Conservation (phyloP, 2,888 invertebrate species). For the Nephrotoma guestfalica region DNA sequence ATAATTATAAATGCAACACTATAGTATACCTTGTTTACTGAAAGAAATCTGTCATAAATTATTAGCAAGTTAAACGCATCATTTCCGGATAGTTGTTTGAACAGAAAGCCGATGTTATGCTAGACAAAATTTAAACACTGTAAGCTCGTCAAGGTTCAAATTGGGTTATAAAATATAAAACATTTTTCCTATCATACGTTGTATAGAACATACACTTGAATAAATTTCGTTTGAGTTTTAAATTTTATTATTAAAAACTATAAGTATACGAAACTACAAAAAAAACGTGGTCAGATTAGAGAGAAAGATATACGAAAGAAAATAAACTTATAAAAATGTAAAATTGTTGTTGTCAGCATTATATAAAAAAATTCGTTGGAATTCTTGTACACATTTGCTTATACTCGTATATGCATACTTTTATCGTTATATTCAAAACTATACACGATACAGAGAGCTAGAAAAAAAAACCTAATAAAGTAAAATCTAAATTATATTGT, state of each 20-base stretch:
- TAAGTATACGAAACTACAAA: not conserved
- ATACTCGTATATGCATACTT: not conserved
- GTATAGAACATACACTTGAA: not conserved
- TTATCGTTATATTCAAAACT: not conserved
- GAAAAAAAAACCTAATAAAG: not conserved
- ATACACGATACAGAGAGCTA: not conserved
- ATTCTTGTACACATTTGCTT: not conserved
- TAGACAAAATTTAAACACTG: no score
- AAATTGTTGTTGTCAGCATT: not conserved
- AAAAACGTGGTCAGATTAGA: not conserved
- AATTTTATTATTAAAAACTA: not conserved
- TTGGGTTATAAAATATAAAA: not conserved
- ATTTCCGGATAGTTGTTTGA: no score
- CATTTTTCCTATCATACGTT: not conserved
- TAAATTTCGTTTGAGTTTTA: not conserved
- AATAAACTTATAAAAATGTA: not conserved
- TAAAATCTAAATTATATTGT: not conserved
- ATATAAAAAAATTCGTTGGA: not conserved
- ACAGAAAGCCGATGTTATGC: no score
- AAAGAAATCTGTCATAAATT: no score
- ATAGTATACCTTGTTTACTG: no score
- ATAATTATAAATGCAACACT: no score
- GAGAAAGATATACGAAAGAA: not conserved
- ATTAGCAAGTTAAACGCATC: no score
- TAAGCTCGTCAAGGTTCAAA: not conserved